A percentile compares a stretch with the other conserved stretches of the same genome.
Evolutionary conservation across 2,888 invertebrate species (phyloP).

Genomic region (Polydrusus pterygomalis): DNA sequence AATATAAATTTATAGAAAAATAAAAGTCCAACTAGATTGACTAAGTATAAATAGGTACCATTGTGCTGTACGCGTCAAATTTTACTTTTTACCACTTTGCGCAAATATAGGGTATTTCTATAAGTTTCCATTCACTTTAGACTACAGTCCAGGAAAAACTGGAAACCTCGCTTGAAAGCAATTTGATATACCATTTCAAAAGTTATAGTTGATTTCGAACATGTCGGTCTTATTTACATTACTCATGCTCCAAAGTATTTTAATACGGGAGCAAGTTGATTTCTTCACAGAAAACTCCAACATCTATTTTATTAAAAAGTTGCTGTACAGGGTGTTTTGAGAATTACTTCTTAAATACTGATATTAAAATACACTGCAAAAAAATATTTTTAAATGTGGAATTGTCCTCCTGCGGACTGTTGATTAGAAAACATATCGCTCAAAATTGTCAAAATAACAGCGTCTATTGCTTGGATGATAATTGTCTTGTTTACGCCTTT

Average conservation of each 20-base stretch:
- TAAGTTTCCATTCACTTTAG: conserved; percentile 24
- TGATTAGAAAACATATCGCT: too few species aligned
- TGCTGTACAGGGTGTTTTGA: too few species aligned
- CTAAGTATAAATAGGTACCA: conserved; percentile 3
- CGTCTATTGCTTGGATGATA: too few species aligned
- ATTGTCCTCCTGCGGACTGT: too few species aligned
- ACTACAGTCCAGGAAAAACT: conserved; percentile 26
- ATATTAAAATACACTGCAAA: too few species aligned
- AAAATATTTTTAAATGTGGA: too few species aligned
- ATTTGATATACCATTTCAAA: conserved; percentile 60
- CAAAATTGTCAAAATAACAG: too few species aligned
- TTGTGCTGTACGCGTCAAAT: background rate
- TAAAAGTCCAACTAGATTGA: conserved; percentile 19
- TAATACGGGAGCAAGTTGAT: conserved; percentile 31
- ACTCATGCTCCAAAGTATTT: conserved; percentile 34
- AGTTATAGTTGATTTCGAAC: conserved; percentile 69
- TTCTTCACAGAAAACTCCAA: background rate
- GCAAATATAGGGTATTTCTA: background rate
- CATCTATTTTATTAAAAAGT: too few species aligned
- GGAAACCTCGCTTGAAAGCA: conserved; percentile 36
- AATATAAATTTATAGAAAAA: conserved; percentile 43
- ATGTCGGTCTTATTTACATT: conserved; percentile 45
- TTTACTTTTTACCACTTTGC: background rate
- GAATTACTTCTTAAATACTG: too few species aligned
- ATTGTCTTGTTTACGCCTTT: too few species aligned